Conservation (phyloP, 2,113 vertebrate species). For the Vimba vimba region DNA sequence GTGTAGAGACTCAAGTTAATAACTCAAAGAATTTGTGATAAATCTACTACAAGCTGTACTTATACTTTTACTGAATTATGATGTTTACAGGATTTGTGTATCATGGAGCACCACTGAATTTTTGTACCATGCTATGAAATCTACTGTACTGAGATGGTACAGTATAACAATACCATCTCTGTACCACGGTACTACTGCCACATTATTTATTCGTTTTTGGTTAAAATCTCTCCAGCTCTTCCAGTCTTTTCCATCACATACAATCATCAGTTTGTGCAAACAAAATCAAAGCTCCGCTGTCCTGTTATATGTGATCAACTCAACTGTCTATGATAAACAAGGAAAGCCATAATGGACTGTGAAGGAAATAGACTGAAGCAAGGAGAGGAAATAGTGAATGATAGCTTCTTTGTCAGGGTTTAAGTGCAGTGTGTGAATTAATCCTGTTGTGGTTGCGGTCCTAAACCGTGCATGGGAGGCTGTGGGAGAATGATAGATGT, state of each 20-base stretch:
- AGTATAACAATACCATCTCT: background rate
- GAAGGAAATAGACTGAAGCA: background rate
- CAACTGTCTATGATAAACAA: background rate
- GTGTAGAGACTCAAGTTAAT: background rate
- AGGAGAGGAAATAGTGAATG: background rate
- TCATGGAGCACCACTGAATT: background rate
- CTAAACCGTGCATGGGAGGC: background rate
- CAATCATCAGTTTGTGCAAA: background rate
- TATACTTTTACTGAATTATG: too few species aligned
- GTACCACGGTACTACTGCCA: background rate
- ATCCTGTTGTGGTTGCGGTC: background rate
- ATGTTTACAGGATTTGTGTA: background rate
- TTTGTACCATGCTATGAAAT: too few species aligned
- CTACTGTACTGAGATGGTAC: too few species aligned
- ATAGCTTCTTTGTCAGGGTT: background rate
- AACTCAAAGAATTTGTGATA: background rate
- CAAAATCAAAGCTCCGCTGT: background rate
- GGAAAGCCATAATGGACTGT: background rate
- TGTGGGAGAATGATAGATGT: constrained; percentile 52
- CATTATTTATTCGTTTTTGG: background rate
- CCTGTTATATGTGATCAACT: background rate
- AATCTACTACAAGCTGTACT: too few species aligned
- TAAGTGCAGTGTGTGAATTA: constrained; percentile 7
- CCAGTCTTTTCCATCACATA: background rate
- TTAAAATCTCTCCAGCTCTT: background rate